Base-by-base conservation (phyloP, 2,797 vertebrate species). In the Myotis pilosus region DNA sequence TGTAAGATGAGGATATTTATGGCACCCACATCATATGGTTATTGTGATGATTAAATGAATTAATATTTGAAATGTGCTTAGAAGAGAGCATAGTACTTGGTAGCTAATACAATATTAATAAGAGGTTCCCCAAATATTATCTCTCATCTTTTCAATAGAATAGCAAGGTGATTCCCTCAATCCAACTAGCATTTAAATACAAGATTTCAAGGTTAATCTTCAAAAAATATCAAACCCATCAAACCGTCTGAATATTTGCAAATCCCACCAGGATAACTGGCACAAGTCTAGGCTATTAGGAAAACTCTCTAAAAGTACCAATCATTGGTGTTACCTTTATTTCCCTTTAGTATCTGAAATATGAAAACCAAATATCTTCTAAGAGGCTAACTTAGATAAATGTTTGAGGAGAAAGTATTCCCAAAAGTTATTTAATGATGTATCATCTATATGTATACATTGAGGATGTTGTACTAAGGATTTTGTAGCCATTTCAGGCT, bases 41-140 rank as follows among this genome's bases (percentile, higher is more conserved):
- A 76, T 57, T 64, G 13, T 92, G 66, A 88, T 86, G 75, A 94
- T 44, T 86, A 76, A 93, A n/a, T 89, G 47, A 95, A 53, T 84
- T 89, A 30, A 44, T 89, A 83, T 71, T 68, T 96, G 78, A 87
- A 92, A 88, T 75, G 57, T 71, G 13, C 74, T 89, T 85, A 68
- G 36, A 85, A 88, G 30, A 95, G 9, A 91, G 38, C 25, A 68
- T 72, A 41, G 60, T 38, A 88, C 13, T 84, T 85, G 22, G 23
- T 49, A 88, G 86, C 25, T 76, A 25, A 44, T 69, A 44, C 8
- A 72, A 53, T 78, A 47, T 89, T 93, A 95, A 55, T 23, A 71
- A 93, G 75, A 84, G 60, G 2, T 81, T 89, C 30, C 23, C 19
- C n/a, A 94, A 76, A 49, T 3, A 38, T 79, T 23, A 62, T 38